Conservation (phyloP, 2,113 vertebrate species). For the Pachycephala philippinensis region DNA sequence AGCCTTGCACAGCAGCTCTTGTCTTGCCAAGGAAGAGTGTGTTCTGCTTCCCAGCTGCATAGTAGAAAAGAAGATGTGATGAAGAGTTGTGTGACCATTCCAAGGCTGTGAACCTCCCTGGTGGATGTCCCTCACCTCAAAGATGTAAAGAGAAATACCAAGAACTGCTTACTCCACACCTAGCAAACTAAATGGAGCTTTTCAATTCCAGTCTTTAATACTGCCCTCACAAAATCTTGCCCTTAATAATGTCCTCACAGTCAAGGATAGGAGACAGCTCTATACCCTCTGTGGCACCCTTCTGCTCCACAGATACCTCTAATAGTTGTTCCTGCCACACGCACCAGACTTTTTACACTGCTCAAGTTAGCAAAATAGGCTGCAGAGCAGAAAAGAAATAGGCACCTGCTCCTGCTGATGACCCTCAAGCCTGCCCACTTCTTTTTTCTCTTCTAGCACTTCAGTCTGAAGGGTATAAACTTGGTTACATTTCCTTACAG, state of each 20-base stretch:
- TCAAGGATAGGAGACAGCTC: background rate
- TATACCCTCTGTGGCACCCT: background rate
- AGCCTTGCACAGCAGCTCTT: background rate
- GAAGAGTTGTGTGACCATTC: background rate
- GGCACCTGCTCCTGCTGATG: background rate
- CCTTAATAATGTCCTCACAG: background rate
- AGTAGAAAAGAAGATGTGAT: background rate
- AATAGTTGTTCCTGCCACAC: background rate
- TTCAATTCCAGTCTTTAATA: background rate
- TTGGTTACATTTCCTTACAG: background rate
- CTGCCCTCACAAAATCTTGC: background rate
- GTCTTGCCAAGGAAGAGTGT: background rate
- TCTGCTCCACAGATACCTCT: background rate
- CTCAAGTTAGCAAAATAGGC: background rate
- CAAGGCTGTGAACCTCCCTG: background rate
- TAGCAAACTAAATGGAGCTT: background rate
- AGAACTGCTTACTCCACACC: background rate
- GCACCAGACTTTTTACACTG: background rate
- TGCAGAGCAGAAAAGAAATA: background rate
- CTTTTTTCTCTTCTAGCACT: background rate
- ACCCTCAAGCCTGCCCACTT: background rate
- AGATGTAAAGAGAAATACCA: background rate
- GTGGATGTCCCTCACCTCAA: background rate
- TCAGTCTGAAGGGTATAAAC: background rate
- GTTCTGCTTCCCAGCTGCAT: background rate